Base-by-base conservation (phyloP, 2,113 vertebrate species). In the Ceyx margarethae region DNA sequence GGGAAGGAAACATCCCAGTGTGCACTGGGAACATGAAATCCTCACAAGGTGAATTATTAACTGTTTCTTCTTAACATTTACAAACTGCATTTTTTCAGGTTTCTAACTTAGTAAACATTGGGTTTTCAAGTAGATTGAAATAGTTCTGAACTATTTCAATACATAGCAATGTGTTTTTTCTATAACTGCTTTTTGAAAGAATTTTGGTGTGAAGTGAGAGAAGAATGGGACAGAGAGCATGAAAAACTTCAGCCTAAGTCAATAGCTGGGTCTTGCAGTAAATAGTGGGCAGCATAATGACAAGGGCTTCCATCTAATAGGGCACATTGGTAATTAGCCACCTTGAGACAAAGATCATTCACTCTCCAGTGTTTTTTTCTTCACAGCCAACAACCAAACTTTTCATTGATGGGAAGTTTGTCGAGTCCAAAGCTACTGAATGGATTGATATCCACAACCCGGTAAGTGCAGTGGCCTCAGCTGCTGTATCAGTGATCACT, bases 381-480 rank as follows among this genome's bases (percentile, higher is more conserved):
- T 81, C 91, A 50, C 94, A 99, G 99, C 98, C 99, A 90, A 98
- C 98, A 91, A 99, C 99, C 64, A 99, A 99, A 95, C 98, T 99
- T 91, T 99, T 99, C 95, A 99, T 99, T 74, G 98, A 99, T 97
- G 99, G 99, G 45, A 99, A 99, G 94, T 99, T 99, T 96, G 94
- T 99, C 48, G 99, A 99, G 84, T 99, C 99, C 94, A 98, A 98
- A 97, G 98, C 97, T 46, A 98, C 98, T 48, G 98, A 99, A 96
- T 99, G 99, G 99, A 98, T 99, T 26, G 98, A 99, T 95, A 98
- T 99, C 94, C 98, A 99, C 96, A 99, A 99, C 95, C 99, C 99
- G 15, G 99, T 99, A 97, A 99, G 99, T 98, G 95, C 91, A 81
- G 26, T 12, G 15, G 22, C 29, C 80, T 87, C 76, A 81, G 28